Percentiles rank a stretch among this genome's conserved stretches.
Evolutionary conservation across 2,888 invertebrate genomes (phyloP).

Genomic region (Nemoura dubitans): DNA sequence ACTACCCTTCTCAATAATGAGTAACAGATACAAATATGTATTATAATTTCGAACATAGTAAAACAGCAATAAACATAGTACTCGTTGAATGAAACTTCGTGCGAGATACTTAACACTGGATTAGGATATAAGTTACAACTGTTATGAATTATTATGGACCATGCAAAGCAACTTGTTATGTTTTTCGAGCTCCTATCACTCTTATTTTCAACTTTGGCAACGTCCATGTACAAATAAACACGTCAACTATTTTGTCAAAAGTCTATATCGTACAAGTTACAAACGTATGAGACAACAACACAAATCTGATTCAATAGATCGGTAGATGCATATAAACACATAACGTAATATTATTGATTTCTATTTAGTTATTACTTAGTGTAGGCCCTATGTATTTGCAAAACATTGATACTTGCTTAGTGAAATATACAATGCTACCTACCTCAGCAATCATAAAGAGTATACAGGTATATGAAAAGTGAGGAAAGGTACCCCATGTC

Average conservation of each 20-base stretch:
- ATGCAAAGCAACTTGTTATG: background rate
- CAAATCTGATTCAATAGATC: too few relatives aligned
- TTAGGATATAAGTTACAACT: background rate
- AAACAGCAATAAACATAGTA: background rate
- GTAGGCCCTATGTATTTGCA: background rate
- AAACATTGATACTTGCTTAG: background rate
- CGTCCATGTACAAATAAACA: background rate
- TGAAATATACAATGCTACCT: background rate
- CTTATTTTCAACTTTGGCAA: background rate
- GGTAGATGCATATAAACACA: too few relatives aligned
- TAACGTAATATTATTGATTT: background rate
- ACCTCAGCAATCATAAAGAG: background rate
- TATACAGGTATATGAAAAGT: background rate
- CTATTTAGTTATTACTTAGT: background rate
- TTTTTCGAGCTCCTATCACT: too few relatives aligned
- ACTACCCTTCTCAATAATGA: background rate
- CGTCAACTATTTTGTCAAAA: background rate
- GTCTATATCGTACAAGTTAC: background rate
- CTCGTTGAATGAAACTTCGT: background rate
- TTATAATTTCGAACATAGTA: background rate
- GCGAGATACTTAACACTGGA: background rate
- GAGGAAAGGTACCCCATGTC: background rate
- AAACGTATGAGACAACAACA: background rate
- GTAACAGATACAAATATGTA: background rate
- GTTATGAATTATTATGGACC: background rate